These are phyloP conservation scores for Ailuropoda melanoleuca DNA, from an alignment of 2,113 vertebrate genomes.

Conservation along the genomic window DNA sequence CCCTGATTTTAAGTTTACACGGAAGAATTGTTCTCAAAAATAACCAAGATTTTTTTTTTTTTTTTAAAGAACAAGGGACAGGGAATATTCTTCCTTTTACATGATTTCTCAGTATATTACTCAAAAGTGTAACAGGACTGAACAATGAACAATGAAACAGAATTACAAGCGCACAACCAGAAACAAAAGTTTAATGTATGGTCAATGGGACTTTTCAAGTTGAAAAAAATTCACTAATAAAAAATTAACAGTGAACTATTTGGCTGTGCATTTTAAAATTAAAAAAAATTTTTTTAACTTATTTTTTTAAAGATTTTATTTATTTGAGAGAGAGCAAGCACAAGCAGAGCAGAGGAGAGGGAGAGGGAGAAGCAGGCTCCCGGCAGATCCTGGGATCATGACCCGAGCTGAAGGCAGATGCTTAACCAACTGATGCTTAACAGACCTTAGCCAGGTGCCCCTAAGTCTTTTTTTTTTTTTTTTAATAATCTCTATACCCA, in stretches of 20 bases:
- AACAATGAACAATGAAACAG: neutral
- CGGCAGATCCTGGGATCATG: too few relatives aligned
- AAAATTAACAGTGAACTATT: neutral
- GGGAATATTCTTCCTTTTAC: neutral
- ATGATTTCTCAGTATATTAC: neutral
- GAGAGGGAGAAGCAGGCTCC: too few relatives aligned
- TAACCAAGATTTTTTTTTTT: neutral
- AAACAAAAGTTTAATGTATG: neutral
- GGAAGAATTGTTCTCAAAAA: neutral
- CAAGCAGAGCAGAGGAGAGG: too few relatives aligned
- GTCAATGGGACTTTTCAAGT: neutral
- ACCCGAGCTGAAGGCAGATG: too few relatives aligned
- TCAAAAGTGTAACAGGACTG: neutral
- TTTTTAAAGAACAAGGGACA: neutral
- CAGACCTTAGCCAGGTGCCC: too few relatives aligned
- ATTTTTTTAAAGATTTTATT: too few relatives aligned
- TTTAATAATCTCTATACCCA: neutral
- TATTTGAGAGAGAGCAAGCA: neutral
- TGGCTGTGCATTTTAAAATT: neutral
- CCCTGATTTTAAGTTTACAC: neutral
- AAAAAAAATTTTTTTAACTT: too few relatives aligned
- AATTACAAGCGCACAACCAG: neutral
- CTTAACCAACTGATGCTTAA: too few relatives aligned
- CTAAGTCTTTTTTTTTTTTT: neutral
- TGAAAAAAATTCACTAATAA: neutral